Evolutionary conservation across 2,113 vertebrate genomes (phyloP).

Genomic region (Hiodon alosoides): DNA sequence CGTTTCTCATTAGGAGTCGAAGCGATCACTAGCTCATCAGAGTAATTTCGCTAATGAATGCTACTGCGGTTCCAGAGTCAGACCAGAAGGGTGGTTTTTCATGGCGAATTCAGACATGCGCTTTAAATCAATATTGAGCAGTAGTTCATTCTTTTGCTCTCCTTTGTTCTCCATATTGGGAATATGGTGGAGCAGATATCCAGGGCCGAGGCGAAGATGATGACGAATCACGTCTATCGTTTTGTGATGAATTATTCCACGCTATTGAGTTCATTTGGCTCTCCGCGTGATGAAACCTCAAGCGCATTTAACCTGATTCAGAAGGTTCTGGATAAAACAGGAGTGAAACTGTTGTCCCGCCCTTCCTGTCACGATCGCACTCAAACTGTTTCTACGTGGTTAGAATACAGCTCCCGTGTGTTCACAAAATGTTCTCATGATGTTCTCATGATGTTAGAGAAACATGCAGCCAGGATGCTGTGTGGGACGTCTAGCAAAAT

Average conservation of each 20-base stretch:
- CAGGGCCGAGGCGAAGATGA: slow-evolving; percentile 19
- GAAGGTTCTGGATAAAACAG: slow-evolving; percentile 14
- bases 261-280: slow-evolving; percentile 23
- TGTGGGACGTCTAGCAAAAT: no score
- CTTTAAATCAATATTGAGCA: slow-evolving; percentile 43
- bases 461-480: no score
- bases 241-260: slow-evolving; percentile 22
- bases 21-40: slow-evolving; percentile 34
- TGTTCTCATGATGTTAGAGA: no score
- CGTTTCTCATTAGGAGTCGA: slow-evolving; percentile 30
- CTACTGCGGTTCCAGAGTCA: slow-evolving; percentile 31
- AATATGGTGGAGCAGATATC: slow-evolving; percentile 22
- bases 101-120: slow-evolving; percentile 31
- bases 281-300: slow-evolving; percentile 8
- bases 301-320: slow-evolving; percentile 8
- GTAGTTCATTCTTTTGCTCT: slow-evolving; percentile 31
- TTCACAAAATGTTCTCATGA: no score
- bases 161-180: slow-evolving; percentile 22
- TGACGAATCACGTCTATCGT: slow-evolving; percentile 25
- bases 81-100: slow-evolving; percentile 34
- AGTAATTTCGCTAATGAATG: slow-evolving; percentile 50
- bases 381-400: slow-evolving; percentile 8
- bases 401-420: slow-evolving; percentile 2
- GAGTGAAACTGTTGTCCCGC: background rate
- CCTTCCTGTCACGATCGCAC: no score